Base-by-base conservation (phyloP, 1,140 invertebrate species). In the Bombyx mandarina region DNA sequence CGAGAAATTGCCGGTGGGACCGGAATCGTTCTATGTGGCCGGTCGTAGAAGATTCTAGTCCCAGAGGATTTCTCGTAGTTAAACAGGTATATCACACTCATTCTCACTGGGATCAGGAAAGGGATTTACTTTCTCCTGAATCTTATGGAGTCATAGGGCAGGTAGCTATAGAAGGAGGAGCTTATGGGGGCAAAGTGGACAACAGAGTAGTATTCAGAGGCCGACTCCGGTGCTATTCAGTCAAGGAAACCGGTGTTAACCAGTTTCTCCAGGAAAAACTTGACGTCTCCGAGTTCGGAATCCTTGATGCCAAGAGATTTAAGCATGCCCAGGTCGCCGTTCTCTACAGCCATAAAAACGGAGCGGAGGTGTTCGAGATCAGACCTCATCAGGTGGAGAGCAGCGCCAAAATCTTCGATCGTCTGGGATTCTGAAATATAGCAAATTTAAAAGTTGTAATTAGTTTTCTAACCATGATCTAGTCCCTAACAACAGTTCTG, bases 241-340 rank as follows among this genome's bases (percentile, higher is more conserved):
- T 98, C 96, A 74, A 98, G 93, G 89, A 99, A 98, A 62, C 97
- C 97, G 60, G 97, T 99, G 86, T 97, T 97, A 49, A 98, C 95
- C 63, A 99, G 91, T 88, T 98, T 98, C 88, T 98, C 97, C 60
- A 98, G 90, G 90, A 99, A 98, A 89, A 98, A 98, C 79, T 98
- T 97, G 35, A 98, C 96, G 78, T 98, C 97, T n/a, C 96, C 96
- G 43, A 98, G 89, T 80, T 99, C 97, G 0, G 96, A 97, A 83
- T 98, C 96, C 86, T 97, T 97, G 79, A 98, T 97, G 50, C 97
- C 97, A 42, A 98, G 90, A 8, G 95, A 96, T 82, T 97, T 97
- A 46, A 99, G 89, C 93, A 97, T 96, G 57, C 96, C 95, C 12
- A 97, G 90, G 81, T 98, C 96, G 4, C 97, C 97, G 74, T 97